These are phyloP conservation scores for Taurulus bubalis DNA, from an alignment of 2,113 vertebrate genomes.

Conservation along the genomic window DNA sequence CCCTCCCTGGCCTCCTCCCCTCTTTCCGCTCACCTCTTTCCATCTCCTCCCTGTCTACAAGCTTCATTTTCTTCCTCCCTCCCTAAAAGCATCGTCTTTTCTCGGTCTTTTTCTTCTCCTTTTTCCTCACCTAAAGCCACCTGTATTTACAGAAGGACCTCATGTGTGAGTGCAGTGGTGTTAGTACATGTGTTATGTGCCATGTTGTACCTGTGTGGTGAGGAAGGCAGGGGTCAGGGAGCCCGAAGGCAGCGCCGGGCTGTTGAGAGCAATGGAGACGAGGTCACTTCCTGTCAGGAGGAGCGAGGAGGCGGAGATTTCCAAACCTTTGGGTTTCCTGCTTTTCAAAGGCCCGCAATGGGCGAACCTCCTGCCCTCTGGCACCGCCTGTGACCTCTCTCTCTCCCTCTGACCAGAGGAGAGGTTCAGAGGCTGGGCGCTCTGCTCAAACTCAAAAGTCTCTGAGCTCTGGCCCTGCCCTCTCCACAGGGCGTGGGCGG, in stretches of 20 bases:
- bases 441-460: slow-evolving; percentile 78
- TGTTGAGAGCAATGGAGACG: slow-evolving; percentile 93
- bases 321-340: slow-evolving; percentile 93
- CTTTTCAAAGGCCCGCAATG: slow-evolving; percentile 83
- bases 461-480: slow-evolving; percentile 86
- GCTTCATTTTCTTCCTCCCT: slow-evolving; percentile 27
- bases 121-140: background rate
- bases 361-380: slow-evolving; percentile 63
- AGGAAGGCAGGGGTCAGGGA: slow-evolving; percentile 94
- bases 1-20: slow-evolving; percentile 53
- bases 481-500: slow-evolving; percentile 76
- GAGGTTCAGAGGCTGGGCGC: slow-evolving; percentile 91
- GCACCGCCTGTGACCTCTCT: slow-evolving; percentile 80
- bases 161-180: background rate
- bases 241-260: slow-evolving; percentile 92
- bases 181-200: background rate
- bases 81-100: background rate
- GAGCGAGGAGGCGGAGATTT: slow-evolving; percentile 89
- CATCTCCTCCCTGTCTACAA: slow-evolving; percentile 59
- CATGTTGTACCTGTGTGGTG: slow-evolving; percentile 88
- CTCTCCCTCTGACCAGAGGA: slow-evolving; percentile 89
- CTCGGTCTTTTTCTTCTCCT: slow-evolving; percentile 5
- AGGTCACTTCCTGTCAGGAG: slow-evolving; percentile 90
- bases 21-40: slow-evolving; percentile 71
- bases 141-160: background rate